Base-by-base conservation (phyloP, 2,888 invertebrate species). In the Zootermopsis nevadensis region DNA sequence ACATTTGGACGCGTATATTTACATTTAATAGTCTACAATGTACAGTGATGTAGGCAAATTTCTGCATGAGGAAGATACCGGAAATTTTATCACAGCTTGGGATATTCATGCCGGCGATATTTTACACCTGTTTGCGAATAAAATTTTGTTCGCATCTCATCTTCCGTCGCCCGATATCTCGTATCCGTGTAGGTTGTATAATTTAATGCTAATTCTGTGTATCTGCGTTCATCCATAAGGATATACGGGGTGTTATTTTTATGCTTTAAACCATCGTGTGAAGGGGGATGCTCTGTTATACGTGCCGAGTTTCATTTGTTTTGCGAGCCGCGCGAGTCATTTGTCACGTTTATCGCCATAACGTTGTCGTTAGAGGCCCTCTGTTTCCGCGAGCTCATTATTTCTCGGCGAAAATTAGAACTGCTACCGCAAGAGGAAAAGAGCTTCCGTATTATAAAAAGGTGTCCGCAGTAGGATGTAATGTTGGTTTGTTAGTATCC, bases 271-370 rank as follows among this genome's bases (percentile, higher is more conserved):
- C 69, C 31, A 33, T 69, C 33, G 69, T 69, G 69, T 33, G 69
- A 69, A 69, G 22, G 33, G 33, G 33, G 69, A 12, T 31, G 1
- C 60, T 12, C 60, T 60, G 60, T n/a, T 60, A 60, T 80, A 69
- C 74, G 77, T 74, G 80, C 42, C 33, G 80, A 80, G 83, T 83
- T 83, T 83, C 76, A 76, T 83, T 80, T 83, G 74, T 76, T 76
- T 79, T 79, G 79, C 79, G 60, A 30, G 42, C 79, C 55, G 79
- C 66, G 79, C 42, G n/a, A 82, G 79, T 82, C 82, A 82, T 84
- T 82, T 84, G 82, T 82, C 84, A 79, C 79, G 77, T 80, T 84
- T 82, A 84, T 84, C 84, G 79, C 79, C 60, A 79, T 79, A 79
- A 79, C 66, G 79, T 67, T 55, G 81, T 81, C 77, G 81, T 81